phyloP scores from a whole-genome alignment of 1,140 invertebrate species.

The Eubasilissa regina region DNA sequence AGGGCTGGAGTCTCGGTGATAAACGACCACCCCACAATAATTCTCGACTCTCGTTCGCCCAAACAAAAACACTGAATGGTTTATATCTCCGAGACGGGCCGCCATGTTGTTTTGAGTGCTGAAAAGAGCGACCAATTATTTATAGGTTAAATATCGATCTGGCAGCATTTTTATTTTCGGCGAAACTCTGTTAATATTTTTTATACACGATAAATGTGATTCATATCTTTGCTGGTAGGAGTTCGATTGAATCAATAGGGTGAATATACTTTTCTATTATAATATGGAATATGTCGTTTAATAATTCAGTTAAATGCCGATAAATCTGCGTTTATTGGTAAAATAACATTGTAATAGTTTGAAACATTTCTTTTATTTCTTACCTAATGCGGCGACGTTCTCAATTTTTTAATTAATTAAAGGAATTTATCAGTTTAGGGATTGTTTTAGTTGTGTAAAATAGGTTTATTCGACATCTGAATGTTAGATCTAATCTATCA shows the following conservation, averaged over 20 bases:
- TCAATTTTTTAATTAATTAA: too few species aligned
- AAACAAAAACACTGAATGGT: conserved; percentile 23
- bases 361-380: too few species aligned
- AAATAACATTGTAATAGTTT: too few species aligned
- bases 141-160: not conserved
- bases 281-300: too few species aligned
- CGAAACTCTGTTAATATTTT: not conserved
- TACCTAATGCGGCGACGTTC: too few species aligned
- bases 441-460: too few species aligned
- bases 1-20: not conserved
- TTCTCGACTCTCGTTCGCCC: not conserved
- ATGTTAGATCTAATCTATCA: too few species aligned
- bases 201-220: not conserved
- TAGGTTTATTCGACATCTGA: too few species aligned
- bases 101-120: not conserved
- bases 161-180: not conserved
- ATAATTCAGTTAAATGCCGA: too few species aligned
- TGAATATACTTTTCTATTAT: too few species aligned
- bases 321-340: too few species aligned
- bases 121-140: not conserved
- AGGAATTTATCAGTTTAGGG: too few species aligned
- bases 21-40: not conserved
- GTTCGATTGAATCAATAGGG: not conserved
- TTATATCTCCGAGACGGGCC: not conserved
- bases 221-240: not conserved